A percentile compares a stretch with the other conserved stretches of the same genome.
phyloP scores from a whole-genome alignment of 2,888 invertebrate genomes.

The Acanthosepion esculentum region DNA sequence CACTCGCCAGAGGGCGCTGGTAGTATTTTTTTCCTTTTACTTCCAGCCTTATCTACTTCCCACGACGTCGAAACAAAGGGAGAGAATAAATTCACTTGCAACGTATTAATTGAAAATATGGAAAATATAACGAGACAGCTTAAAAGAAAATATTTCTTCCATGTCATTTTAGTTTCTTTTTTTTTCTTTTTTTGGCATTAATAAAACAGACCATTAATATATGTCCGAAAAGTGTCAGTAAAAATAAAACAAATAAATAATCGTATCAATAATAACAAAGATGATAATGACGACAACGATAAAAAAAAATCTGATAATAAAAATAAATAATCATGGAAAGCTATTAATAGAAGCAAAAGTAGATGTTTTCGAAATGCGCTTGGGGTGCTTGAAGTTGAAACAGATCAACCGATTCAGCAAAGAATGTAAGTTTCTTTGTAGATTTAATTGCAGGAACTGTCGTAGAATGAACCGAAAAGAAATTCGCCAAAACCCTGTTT shows the following conservation, averaged over 20 bases:
- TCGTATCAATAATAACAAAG: background rate
- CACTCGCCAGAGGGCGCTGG: background rate
- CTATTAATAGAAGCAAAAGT: too few relatives aligned
- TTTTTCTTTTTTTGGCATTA: background rate
- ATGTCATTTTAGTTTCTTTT: background rate
- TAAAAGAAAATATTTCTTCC: slow-evolving; percentile 11
- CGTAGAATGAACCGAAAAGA: too few relatives aligned
- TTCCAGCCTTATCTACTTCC: slow-evolving; percentile 11
- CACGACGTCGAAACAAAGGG: background rate
- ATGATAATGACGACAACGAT: background rate
- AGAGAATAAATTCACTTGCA: background rate
- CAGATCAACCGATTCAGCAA: too few relatives aligned
- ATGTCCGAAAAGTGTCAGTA: background rate
- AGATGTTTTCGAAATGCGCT: too few relatives aligned
- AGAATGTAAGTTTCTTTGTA: too few relatives aligned
- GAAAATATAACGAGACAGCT: background rate
- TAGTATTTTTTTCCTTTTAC: background rate
- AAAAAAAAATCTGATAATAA: background rate
- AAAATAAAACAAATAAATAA: background rate
- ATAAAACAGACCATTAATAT: background rate
- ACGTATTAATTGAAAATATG: slow-evolving; percentile 2
- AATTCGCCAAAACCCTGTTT: too few relatives aligned
- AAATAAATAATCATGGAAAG: too few relatives aligned
- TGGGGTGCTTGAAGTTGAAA: too few relatives aligned
- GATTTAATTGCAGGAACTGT: too few relatives aligned